Base-by-base conservation (phyloP, 1,140 invertebrate genomes). In the Tribolium castaneum region DNA sequence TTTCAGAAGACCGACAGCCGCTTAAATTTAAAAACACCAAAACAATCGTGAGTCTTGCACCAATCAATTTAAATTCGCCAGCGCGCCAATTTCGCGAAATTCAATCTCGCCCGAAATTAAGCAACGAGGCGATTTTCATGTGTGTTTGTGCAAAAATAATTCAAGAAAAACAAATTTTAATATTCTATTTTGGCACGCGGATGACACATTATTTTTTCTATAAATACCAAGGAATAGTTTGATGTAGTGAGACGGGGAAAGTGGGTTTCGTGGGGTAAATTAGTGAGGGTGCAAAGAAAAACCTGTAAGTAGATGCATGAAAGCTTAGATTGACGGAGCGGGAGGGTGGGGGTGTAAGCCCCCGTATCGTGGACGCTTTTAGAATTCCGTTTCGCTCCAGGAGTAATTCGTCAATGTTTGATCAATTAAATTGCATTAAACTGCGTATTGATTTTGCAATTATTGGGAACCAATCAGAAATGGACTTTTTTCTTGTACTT, bases 381-480 rank as follows among this genome's bases (percentile, higher is more conserved):
- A 35, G 25, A 51, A 73, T 52, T 54, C 71, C 71, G 71, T 35
- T 54, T 54, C 71, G 59, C 59, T 66, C 59, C 59, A 73, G 19
- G 72, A 22, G 71, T 76, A 79, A 79, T 76, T 80, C 78, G 78
- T 79, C 75, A 82, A 80, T 84, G 83, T 80, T 82, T 80, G 80
- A 84, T 86, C 84, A 83, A 83, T 86, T 86, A 86, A 86, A 84
- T 82, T 85, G 85, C 82, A 84, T 84, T 83, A 84, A 80, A 81
- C 71, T 73, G 78, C 79, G 85, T 86, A 86, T 86, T 86, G 86
- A 86, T 86, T 86, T 86, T 86, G 84, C 84, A 86, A 86, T 86
- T 86, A 86, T 86, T 82, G 86, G 80, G 80, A 86, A 86, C 86
- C 86, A 86, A 86, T 86, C 84, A 85, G 81, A 84, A 82, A 81